Percentiles rank a stretch among this genome's conserved stretches.
phyloP scores from a whole-genome alignment of 2,113 vertebrate species.

The Pteropus alecto region DNA sequence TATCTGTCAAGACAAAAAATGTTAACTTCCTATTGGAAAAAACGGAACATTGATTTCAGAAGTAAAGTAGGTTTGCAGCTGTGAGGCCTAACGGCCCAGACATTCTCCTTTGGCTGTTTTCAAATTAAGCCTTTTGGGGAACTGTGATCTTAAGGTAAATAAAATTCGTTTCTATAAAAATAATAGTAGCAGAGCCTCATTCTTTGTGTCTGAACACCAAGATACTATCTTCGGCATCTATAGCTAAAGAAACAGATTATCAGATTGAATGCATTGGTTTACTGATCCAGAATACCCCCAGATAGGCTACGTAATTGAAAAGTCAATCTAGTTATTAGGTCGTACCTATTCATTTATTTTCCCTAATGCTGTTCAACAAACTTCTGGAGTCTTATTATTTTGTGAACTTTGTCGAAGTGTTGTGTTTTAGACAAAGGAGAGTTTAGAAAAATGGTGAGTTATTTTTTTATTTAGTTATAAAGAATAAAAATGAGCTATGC shows the following conservation, averaged over 20 bases:
- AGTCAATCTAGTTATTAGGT: not conserved
- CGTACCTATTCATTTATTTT: not conserved
- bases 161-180: not conserved
- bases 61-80: not conserved
- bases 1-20: not conserved
- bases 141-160: constrained; percentile 10
- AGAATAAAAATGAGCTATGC: not conserved
- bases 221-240: not conserved
- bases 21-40: not conserved
- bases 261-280: not conserved
- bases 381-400: not conserved
- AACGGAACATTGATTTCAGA: constrained; percentile 32
- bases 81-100: not conserved
- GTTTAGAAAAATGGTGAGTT: not conserved
- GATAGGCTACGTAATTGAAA: not conserved
- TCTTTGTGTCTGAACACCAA: not conserved
- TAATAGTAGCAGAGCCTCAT: not conserved
- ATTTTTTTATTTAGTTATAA: constrained; percentile 17
- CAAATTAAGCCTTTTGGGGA: not conserved
- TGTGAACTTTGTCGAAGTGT: not conserved
- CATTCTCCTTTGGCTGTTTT: constrained; percentile 14
- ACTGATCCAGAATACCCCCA: not conserved
- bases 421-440: not conserved
- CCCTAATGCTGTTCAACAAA: not conserved
- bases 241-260: not conserved